phyloP scores from a whole-genome alignment of 2,888 invertebrate genomes.

The Xanthorhoe spadicearia region DNA sequence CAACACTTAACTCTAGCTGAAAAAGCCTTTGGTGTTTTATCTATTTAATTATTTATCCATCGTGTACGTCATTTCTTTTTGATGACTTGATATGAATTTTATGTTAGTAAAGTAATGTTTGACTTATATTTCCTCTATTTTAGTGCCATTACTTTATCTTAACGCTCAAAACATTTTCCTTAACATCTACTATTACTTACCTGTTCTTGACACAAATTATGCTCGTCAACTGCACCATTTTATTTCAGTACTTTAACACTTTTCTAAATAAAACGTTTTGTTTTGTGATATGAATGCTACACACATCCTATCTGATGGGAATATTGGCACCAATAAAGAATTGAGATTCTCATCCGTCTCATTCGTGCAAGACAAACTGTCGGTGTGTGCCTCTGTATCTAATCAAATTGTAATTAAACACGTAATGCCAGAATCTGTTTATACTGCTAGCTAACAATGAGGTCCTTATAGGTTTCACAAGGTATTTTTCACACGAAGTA shows the following conservation, averaged over 20 bases:
- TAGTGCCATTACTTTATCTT: conserved; percentile 1
- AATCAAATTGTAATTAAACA: conserved; percentile 56
- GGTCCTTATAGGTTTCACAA: conserved; percentile 19
- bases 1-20: background rate
- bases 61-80: conserved; percentile 15
- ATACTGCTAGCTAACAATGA: conserved; percentile 28
- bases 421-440: conserved; percentile 33
- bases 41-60: background rate
- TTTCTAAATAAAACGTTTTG: conserved; percentile 9
- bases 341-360: conserved; percentile 30
- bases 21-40: background rate
- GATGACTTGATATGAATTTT: conserved; percentile 5
- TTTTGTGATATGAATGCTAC: conserved; percentile 17
- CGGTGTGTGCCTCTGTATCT: conserved; percentile 52
- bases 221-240: conserved; percentile 59
- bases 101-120: background rate
- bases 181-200: conserved; percentile 49
- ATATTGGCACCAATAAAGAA: conserved; percentile 19
- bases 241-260: conserved; percentile 22
- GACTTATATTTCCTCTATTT: background rate
- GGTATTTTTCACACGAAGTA: conserved; percentile 29
- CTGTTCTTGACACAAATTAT: conserved; percentile 56
- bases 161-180: conserved; percentile 13
- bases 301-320: conserved; percentile 24
- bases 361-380: conserved; percentile 37